A percentile compares a stretch with the other conserved stretches of the same genome.
Evolutionary conservation across 2,113 vertebrate genomes (phyloP).

Genomic region (Otis tarda): DNA sequence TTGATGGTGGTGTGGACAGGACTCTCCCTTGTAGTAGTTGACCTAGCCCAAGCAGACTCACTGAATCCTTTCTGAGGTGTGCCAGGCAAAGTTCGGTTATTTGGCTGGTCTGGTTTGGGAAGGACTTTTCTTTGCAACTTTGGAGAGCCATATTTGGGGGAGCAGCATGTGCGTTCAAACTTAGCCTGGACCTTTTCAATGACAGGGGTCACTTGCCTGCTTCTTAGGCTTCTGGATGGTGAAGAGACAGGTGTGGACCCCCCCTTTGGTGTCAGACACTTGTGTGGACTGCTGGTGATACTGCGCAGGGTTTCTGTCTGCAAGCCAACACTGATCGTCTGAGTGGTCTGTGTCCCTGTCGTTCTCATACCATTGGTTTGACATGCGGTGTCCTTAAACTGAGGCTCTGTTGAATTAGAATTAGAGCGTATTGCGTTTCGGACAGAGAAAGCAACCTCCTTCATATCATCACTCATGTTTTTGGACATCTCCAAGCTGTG

Average conservation of each 20-base stretch:
- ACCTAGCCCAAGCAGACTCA: slow-evolving; percentile 97
- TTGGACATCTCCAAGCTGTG: slow-evolving; percentile 87
- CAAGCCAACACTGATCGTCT: slow-evolving; percentile 90
- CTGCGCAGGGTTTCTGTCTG: slow-evolving; percentile 90
- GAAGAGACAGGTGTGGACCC: slow-evolving; percentile 89
- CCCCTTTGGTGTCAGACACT: slow-evolving; percentile 92
- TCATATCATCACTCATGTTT: slow-evolving; percentile 98
- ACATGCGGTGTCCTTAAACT: slow-evolving; percentile 86
- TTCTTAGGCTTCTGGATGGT: slow-evolving; percentile 89
- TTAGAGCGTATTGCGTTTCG: slow-evolving; percentile 82
- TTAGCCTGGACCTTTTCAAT: slow-evolving; percentile 90
- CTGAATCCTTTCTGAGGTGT: slow-evolving; percentile 89
- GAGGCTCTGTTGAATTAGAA: slow-evolving; percentile 68
- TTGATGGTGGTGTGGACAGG: slow-evolving; percentile 97
- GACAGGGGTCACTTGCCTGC: slow-evolving; percentile 88
- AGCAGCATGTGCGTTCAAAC: slow-evolving; percentile 96
- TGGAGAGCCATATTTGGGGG: slow-evolving; percentile 95
- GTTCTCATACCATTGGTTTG: slow-evolving; percentile 92
- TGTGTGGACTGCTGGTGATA: slow-evolving; percentile 94
- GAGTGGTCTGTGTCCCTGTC: slow-evolving; percentile 89
- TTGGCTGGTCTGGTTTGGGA: slow-evolving; percentile 77
- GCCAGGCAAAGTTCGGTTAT: slow-evolving; percentile 75
- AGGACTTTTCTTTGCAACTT: slow-evolving; percentile 90
- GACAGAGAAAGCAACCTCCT: slow-evolving; percentile 94
- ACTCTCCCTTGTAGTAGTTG: slow-evolving; percentile 95